Evolutionary conservation across 2,888 invertebrate species (phyloP), one percentile per base, ranked within the genome.

Genomic region (Xylocampa areola): DNA sequence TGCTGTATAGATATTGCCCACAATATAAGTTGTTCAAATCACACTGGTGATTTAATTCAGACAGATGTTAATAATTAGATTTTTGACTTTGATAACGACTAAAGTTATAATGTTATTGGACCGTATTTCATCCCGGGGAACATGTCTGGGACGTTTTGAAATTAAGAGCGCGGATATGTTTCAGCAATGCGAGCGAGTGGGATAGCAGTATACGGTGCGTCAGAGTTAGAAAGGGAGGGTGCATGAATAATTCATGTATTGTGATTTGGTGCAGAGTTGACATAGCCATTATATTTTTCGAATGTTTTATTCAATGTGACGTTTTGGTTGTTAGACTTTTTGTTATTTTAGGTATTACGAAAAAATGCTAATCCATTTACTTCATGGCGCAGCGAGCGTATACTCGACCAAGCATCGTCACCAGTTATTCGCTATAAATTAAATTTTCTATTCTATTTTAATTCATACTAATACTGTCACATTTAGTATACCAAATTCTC

Each of bases 221-320:
- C 33, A 7, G 7, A 0, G 59, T 25, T 35, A 48, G 76, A 84
- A 47, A 51, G 79, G 63, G 80, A 79, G 1, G 54, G 36, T 49
- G 35, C 1, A 66, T 86, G 75, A 84, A 87, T 86, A 74, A 86
- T 87, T 86, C 81, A 86, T 79, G 66, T 58, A 60, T 70, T 69
- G 80, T 78, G 81, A 84, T 80, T 83, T 75, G 73, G 73, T 78
- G 79, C 77, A 69, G 75, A 82, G 77, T 62, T 77, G 80, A 79
- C 77, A 80, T 70, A 75, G 54, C 32, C 49, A 59, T 71, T 65
- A 62, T 59, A 61, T 64, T 52, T 70, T 55, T 45, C 32, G 44
- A 47, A 80, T 81, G 65, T 81, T 79, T 81, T 79, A 81, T 80
- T 81, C 77, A 81, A 73, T 67, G 58, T 47, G n/a, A n/a, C n/a